A percentile compares a stretch with the other conserved stretches of the same genome.
These are phyloP conservation scores for Ptyas mucosa DNA, from an alignment of 2,113 vertebrate species.

Conservation along the genomic window DNA sequence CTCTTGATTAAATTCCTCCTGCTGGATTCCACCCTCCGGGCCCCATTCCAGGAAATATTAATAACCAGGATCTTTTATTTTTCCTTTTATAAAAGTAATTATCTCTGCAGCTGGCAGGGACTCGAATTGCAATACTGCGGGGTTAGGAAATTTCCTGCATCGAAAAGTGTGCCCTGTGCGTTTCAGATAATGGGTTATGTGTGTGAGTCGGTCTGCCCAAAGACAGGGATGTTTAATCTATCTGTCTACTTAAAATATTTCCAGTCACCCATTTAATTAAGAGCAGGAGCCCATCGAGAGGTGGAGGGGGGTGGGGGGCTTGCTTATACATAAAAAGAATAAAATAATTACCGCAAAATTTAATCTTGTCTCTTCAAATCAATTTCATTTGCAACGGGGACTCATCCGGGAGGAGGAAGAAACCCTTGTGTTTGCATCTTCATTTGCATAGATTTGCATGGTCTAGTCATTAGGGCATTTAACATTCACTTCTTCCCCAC, in stretches of 20 bases:
- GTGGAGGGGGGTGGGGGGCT: fast-evolving
- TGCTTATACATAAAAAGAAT: background rate
- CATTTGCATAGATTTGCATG: background rate
- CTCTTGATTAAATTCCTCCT: background rate
- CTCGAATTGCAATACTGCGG: background rate
- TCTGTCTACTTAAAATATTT: background rate
- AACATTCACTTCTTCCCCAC: background rate
- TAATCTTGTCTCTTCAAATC: background rate
- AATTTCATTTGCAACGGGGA: background rate
- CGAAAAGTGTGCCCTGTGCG: fast-evolving
- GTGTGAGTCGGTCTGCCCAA: background rate
- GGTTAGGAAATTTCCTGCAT: background rate
- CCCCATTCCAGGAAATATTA: background rate
- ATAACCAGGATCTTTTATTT: background rate
- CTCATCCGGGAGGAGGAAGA: background rate
- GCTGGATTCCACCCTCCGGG: background rate
- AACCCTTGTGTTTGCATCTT: fast-evolving
- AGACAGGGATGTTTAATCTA: background rate
- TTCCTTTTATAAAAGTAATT: background rate
- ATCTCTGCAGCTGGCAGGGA: background rate
- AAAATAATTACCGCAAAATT: background rate
- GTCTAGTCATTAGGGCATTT: background rate
- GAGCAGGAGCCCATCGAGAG: background rate
- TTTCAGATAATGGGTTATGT: background rate
- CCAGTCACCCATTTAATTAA: background rate